phyloP scores from a whole-genome alignment of 1,140 invertebrate species.

The Drosophila equinoxialis region DNA sequence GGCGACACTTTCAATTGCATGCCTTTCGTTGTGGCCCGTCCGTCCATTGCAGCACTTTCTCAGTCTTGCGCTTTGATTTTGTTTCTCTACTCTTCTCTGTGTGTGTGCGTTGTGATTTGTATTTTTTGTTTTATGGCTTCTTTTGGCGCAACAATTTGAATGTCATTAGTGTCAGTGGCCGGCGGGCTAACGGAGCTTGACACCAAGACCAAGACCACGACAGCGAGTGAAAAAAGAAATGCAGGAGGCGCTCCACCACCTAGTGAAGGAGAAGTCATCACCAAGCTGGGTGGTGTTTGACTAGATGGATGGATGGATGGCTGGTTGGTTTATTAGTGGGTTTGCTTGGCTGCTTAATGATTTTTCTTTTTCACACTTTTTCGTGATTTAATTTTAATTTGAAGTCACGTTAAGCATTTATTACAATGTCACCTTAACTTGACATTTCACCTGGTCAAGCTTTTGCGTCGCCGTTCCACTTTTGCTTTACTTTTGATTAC shows the following conservation, averaged over 20 bases:
- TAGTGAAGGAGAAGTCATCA: conserved; percentile 10
- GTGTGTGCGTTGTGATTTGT: conserved; percentile 23
- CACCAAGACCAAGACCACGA: conserved; percentile 24
- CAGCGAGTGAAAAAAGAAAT: not conserved
- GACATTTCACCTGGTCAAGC: conserved; percentile 49
- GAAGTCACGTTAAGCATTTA: conserved; percentile 70
- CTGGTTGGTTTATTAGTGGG: not conserved
- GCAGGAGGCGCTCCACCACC: not conserved
- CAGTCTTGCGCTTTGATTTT: conserved; percentile 61
- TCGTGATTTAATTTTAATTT: conserved; percentile 56
- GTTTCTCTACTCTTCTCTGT: conserved; percentile 28
- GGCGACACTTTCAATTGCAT: conserved; percentile 75
- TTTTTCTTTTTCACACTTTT: conserved; percentile 65
- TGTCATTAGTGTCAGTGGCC: conserved; percentile 72
- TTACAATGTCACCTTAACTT: conserved; percentile 50
- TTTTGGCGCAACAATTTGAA: conserved; percentile 76
- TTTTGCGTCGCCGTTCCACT: conserved; percentile 25
- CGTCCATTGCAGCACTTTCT: conserved; percentile 52
- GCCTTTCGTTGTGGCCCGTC: conserved; percentile 33
- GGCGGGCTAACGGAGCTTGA: conserved; percentile 65
- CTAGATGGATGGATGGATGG: not conserved
- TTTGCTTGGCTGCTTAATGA: conserved; percentile 10
- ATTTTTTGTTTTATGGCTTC: conserved; percentile 65
- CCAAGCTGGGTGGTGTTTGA: conserved; percentile 21
- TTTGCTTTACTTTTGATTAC: conserved; percentile 41